A percentile compares a stretch with the other conserved stretches of the same genome.
These are phyloP conservation scores for Anguilla obscura DNA, from an alignment of 2,797 vertebrate genomes.

Conservation along the genomic window DNA sequence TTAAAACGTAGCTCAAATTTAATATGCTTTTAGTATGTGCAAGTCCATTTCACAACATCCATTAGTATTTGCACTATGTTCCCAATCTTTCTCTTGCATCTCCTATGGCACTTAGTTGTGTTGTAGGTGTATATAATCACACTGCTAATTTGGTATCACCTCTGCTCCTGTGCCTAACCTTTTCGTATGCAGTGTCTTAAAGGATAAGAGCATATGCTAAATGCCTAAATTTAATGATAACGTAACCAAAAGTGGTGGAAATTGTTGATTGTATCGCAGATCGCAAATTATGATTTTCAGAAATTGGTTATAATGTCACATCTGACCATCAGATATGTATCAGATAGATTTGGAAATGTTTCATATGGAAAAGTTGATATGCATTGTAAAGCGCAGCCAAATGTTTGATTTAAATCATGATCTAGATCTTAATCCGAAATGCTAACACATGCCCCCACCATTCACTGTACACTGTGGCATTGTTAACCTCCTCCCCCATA, in stretches of 20 bases:
- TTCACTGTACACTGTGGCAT: slow-evolving; percentile 4
- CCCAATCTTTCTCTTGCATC: neutral
- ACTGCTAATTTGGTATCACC: neutral
- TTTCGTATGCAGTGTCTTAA: neutral
- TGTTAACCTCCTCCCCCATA: neutral
- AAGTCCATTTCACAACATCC: neutral
- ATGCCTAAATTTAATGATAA: neutral
- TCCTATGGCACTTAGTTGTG: neutral
- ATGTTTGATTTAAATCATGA: neutral
- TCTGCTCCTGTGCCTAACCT: neutral
- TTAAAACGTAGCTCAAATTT: neutral
- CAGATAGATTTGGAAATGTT: neutral
- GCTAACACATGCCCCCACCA: neutral
- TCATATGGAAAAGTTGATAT: neutral
- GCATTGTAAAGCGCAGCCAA: neutral
- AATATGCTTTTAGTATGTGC: neutral
- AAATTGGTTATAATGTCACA: neutral
- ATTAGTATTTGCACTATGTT: neutral
- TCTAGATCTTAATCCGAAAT: neutral
- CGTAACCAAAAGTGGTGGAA: neutral
- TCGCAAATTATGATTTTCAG: neutral
- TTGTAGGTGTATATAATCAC: neutral
- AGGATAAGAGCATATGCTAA: neutral
- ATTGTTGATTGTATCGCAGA: neutral
- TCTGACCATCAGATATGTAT: neutral